Evolutionary conservation across 2,797 vertebrate genomes (phyloP), one percentile per base, ranked within the genome.

Genomic region (Xiphophorus birchmanni): DNA sequence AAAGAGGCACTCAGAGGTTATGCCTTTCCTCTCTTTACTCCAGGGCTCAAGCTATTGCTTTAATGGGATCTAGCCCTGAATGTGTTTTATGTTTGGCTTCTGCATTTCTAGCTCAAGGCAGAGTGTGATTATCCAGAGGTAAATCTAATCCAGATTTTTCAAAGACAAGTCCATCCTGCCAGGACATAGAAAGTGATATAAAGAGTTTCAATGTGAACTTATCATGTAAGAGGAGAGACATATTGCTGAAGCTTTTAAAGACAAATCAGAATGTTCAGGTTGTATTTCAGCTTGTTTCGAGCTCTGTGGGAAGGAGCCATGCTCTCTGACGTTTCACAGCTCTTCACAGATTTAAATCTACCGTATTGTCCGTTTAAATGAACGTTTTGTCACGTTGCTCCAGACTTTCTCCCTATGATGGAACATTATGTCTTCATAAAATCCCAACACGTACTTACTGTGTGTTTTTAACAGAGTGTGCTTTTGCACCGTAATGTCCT

Each of bases 21-120:
- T 82, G 86, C 44, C 82, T 86, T 88, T 80, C 65, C 73, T 86
- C 77, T 84, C 73, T 77, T 80, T 74, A 77, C 86, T 87, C 75
- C 47, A 48, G 58, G 50, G 80, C 83, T 87, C 50, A 82, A 78
- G 77, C 81, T 81, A 82, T 84, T 56, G 54, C 82, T 91, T 89
- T 91, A 90, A 93, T 89, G 85, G 88, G 89, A 91, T 92, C 79
- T 79, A 47, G 77, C 73, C 82, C 74, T 54, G 47, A 86, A 80
- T 89, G 80, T 90, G 87, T 91, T 92, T 92, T 81, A 82, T 89
- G 89, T 92, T 90, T 80, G 78, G 80, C 83, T 84, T 86, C 77
- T 81, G 85, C 82, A 83, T 75, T 86, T 48, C 23, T 74, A 79
- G 87, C 87, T 91, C 47, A 79, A 85, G 79, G 89, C 87, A 76